Base-by-base conservation (phyloP, 2,888 invertebrate species). In the Hypomecis punctinalis region DNA sequence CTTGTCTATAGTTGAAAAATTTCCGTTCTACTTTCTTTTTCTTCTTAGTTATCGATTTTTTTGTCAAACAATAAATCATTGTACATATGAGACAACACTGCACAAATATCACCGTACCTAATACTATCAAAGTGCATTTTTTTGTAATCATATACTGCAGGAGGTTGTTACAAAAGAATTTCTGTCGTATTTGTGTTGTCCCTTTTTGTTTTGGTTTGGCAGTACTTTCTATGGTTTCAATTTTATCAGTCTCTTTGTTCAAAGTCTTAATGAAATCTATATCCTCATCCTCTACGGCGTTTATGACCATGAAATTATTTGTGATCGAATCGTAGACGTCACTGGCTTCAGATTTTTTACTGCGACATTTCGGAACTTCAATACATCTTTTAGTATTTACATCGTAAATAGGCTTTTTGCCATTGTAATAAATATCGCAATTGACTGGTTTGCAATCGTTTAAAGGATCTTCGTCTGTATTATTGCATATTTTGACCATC, bases 381-480 rank as follows among this genome's bases (percentile, higher is more conserved):
- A 75, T 60, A 45, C 92, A 92, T 59, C 81, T 76, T 64, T 81
- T 85, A 3, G 71, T 63, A 13, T 73, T 74, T 23, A 63, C 74
- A 72, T 78, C 79, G 54, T 73, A 89, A 75, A 79, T 77, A 0
- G 86, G 73, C 53, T 76, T 87, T 54, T 75, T 78, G 0, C 84
- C 87, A 61, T 91, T 91, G 67, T 91, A 90, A 80, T 80, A 77
- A 5, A 70, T 68, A 9, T 89, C 90, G 76, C 91, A 92, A 57
- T 88, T 74, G 0, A 91, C 90, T 60, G 88, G 88, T 6, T 79
- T 79, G 64, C 91, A 91, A 64, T 86, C 68, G 47, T 90, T 86
- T 0, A 87, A 59, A 0, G 89, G 86, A 52, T 91, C 88, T 73
- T 90, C 82, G 23, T 91, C 90, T 1, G 76, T 52, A 8, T 77